Percentiles rank a stretch among this genome's conserved stretches.
Conservation (phyloP, 2,888 invertebrate species). For the Platycheirus albimanus region DNA sequence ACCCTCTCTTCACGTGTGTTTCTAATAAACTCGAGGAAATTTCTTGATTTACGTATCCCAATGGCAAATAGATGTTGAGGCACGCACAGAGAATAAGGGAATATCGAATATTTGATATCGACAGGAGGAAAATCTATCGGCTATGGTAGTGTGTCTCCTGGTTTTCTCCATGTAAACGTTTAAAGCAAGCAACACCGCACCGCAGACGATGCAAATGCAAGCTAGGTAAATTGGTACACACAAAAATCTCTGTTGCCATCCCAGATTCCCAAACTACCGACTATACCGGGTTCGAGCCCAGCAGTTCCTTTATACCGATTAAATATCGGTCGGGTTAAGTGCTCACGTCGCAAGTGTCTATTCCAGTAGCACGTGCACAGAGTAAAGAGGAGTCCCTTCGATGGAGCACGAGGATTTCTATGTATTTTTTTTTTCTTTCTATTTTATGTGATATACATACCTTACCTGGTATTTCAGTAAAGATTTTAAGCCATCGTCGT, state of each 20-base stretch:
- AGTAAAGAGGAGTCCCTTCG: not conserved
- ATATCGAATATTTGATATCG: slow-evolving; percentile 48
- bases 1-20: slow-evolving; percentile 60
- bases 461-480: slow-evolving; percentile 18
- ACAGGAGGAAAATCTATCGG: slow-evolving; percentile 5
- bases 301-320: slow-evolving; percentile 21
- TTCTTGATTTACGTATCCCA: slow-evolving; percentile 71
- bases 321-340: slow-evolving; percentile 66
- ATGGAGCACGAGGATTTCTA: not conserved
- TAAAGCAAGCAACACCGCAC: slow-evolving; percentile 35
- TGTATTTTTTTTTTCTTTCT: not conserved
- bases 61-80: slow-evolving; percentile 60
- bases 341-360: slow-evolving; percentile 71
- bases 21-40: slow-evolving; percentile 70
- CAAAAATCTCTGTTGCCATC: slow-evolving; percentile 1
- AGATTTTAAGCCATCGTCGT: slow-evolving; percentile 50
- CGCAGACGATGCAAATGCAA: slow-evolving; percentile 51
- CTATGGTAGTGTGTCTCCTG: too few species aligned
- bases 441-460: slow-evolving; percentile 27
- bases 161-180: slow-evolving; percentile 22
- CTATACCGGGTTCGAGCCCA: slow-evolving; percentile 7
- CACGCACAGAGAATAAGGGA: slow-evolving; percentile 69
- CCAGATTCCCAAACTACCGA: slow-evolving; percentile 1
- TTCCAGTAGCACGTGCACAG: slow-evolving; percentile 60
- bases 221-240: slow-evolving; percentile 25